Percentiles rank a stretch among this genome's conserved stretches.
These are phyloP conservation scores for Pachliopta kotzebuea DNA, from an alignment of 2,888 invertebrate species.

Conservation along the genomic window DNA sequence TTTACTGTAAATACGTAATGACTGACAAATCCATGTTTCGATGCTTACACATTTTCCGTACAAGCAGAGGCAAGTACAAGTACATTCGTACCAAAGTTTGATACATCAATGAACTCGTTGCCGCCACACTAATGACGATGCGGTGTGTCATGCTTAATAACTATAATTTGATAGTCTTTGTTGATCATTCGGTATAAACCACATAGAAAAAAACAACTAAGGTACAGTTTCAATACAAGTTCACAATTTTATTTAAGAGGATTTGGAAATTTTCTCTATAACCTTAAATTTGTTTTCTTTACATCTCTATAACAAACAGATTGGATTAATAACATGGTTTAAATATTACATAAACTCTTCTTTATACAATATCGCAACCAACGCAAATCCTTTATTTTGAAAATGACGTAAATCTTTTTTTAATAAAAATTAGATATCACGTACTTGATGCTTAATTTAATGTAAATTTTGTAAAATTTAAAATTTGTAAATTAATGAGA, in stretches of 20 bases:
- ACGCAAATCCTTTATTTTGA: too few relatives aligned
- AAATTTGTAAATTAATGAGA: too few relatives aligned
- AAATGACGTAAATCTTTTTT: too few relatives aligned
- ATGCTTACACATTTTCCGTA: conserved; percentile 6
- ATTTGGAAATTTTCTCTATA: not conserved
- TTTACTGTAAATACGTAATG: conserved; percentile 25
- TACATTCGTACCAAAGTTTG: conserved; percentile 22
- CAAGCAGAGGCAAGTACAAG: conserved; percentile 1
- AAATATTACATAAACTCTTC: too few relatives aligned
- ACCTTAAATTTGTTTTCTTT: not conserved
- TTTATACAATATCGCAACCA: too few relatives aligned
- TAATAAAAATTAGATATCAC: too few relatives aligned
- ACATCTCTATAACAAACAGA: not conserved
- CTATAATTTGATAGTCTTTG: conserved; percentile 3
- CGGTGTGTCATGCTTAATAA: conserved; percentile 26
- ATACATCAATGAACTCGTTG: conserved; percentile 17
- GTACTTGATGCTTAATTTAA: too few relatives aligned
- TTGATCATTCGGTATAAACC: conserved; percentile 2
- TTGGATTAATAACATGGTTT: too few relatives aligned
- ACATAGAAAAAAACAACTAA: not conserved
- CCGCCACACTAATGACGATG: conserved; percentile 15
- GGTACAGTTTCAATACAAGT: not conserved
- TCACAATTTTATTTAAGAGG: not conserved
- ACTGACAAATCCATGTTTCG: conserved; percentile 14
- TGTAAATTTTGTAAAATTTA: too few relatives aligned